These are phyloP conservation scores for Anolis carolinensis DNA, from an alignment of 2,113 vertebrate species.

Conservation along the genomic window DNA sequence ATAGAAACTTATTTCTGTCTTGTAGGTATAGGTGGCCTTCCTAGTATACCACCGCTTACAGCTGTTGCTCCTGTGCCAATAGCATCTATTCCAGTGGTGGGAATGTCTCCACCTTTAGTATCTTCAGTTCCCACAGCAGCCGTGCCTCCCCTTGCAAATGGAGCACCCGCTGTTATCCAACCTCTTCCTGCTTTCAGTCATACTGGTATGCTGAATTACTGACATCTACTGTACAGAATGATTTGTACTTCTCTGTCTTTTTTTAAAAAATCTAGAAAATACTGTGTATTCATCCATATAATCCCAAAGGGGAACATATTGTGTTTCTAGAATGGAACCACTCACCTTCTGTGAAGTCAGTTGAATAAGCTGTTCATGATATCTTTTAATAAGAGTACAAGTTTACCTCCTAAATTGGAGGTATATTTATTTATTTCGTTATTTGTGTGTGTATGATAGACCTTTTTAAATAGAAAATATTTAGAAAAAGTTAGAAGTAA, in stretches of 20 bases:
- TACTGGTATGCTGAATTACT: slow-evolving; percentile 79
- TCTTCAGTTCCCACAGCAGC: slow-evolving; percentile 85
- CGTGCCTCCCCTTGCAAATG: slow-evolving; percentile 91
- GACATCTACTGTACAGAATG: slow-evolving; percentile 29
- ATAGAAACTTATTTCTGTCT: slow-evolving; percentile 44
- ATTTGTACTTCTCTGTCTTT: slow-evolving; percentile 38
- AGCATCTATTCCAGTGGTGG: slow-evolving; percentile 88
- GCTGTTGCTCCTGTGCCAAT: slow-evolving; percentile 89
- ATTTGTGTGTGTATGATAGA: not conserved
- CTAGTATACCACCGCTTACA: slow-evolving; percentile 81
- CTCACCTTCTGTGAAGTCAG: not conserved
- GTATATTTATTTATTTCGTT: not conserved
- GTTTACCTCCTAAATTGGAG: not conserved
- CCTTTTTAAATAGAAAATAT: not conserved
- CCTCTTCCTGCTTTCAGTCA: slow-evolving; percentile 90
- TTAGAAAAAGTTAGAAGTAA: not conserved
- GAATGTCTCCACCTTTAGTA: slow-evolving; percentile 92
- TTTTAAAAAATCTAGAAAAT: not conserved
- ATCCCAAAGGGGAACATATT: not conserved
- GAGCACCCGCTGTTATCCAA: slow-evolving; percentile 90
- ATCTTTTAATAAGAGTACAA: not conserved
- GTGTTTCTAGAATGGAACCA: not conserved
- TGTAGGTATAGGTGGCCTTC: slow-evolving; percentile 85
- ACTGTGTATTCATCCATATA: not conserved
- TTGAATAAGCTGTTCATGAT: not conserved